These are phyloP conservation scores for Drosophila littoralis DNA, from an alignment of 1,140 invertebrate species.

Conservation along the genomic window DNA sequence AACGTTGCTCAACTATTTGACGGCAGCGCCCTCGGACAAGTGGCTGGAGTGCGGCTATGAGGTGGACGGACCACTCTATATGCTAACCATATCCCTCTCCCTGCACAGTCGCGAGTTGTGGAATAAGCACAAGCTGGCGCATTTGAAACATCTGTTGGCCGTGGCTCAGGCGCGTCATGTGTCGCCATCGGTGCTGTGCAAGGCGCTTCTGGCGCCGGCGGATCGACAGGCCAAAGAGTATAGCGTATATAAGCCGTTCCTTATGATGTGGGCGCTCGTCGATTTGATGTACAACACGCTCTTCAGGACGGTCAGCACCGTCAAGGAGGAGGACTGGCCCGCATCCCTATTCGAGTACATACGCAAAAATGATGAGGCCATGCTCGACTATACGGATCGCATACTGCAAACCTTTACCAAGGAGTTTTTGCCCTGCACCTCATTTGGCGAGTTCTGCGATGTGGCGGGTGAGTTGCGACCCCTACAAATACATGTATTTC, in stretches of 20 bases:
- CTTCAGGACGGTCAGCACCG: slow-evolving; percentile 90
- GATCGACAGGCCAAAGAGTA: slow-evolving; percentile 89
- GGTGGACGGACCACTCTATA: slow-evolving; percentile 95
- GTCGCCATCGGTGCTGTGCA: slow-evolving; percentile 85
- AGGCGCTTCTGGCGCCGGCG: slow-evolving; percentile 84
- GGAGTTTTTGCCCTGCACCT: slow-evolving; percentile 94
- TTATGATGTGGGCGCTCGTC: slow-evolving; percentile 93
- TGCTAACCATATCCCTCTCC: slow-evolving; percentile 91
- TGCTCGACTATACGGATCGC: slow-evolving; percentile 94
- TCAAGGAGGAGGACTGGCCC: slow-evolving; percentile 93
- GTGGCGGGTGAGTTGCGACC: slow-evolving; percentile 87
- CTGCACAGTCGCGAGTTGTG: slow-evolving; percentile 90
- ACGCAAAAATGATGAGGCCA: slow-evolving; percentile 95
- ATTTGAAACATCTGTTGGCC: slow-evolving; percentile 91
- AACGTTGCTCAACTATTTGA: slow-evolving; percentile 89
- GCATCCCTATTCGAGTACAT: slow-evolving; percentile 95
- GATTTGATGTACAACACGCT: slow-evolving; percentile 90
- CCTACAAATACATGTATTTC: not conserved
- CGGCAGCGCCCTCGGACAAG: slow-evolving; percentile 86
- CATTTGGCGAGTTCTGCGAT: slow-evolving; percentile 96
- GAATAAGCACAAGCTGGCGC: slow-evolving; percentile 88
- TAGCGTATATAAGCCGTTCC: slow-evolving; percentile 92
- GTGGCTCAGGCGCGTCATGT: slow-evolving; percentile 91
- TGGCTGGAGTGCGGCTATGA: slow-evolving; percentile 94
- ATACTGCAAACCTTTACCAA: slow-evolving; percentile 93